Percentiles rank a stretch among this genome's conserved stretches.
Conservation (phyloP, 1,140 invertebrate species). For the Tyrophagus putrescentiae region DNA sequence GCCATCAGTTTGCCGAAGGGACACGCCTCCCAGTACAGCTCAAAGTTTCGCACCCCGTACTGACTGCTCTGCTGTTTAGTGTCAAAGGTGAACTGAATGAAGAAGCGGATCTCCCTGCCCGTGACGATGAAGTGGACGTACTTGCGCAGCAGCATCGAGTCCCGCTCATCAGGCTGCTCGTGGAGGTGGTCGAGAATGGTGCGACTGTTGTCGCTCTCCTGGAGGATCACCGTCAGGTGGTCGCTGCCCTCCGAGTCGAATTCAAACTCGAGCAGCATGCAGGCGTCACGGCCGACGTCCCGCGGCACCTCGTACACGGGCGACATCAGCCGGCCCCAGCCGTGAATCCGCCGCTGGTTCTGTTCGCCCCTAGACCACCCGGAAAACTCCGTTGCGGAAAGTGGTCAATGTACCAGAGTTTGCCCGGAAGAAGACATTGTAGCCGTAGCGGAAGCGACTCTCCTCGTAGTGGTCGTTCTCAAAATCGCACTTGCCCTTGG, state of each 20-base stretch:
- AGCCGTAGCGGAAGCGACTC: background rate
- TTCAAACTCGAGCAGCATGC: conserved; percentile 15
- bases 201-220: conserved; percentile 9
- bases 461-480: conserved; percentile 1
- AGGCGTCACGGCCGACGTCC: background rate
- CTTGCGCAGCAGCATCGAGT: conserved; percentile 15
- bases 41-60: background rate
- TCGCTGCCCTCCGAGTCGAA: conserved; percentile 17
- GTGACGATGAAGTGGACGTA: conserved; percentile 7
- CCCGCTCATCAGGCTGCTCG: background rate
- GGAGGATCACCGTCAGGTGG: background rate
- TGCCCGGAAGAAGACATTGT: background rate
- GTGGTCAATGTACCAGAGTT: conserved; percentile 5
- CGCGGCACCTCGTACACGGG: background rate
- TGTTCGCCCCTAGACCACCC: background rate
- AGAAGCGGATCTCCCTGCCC: background rate
- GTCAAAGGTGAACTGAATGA: background rate
- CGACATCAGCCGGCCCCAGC: background rate
- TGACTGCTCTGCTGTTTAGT: background rate
- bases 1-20: too few species aligned
- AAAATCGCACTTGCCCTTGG: background rate
- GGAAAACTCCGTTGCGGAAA: too few species aligned
- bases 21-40: too few species aligned
- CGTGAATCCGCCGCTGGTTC: background rate
- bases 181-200: conserved; percentile 5